Conservation (phyloP, 2,797 vertebrate species). For the Phrynocephalus forsythii region DNA sequence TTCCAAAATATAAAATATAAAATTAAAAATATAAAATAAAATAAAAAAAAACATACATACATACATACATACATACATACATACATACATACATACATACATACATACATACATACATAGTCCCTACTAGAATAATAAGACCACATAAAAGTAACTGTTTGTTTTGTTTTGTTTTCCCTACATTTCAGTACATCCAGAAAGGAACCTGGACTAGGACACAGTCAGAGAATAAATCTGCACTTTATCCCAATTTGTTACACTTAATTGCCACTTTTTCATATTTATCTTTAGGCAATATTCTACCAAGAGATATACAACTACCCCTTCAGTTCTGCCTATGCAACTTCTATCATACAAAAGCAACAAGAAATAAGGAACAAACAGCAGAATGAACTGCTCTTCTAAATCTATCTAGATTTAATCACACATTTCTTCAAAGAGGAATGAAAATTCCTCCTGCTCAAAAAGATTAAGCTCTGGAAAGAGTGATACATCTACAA, state of each 20-base stretch:
- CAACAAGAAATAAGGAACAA: neutral
- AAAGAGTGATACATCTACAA: neutral
- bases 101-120: no score
- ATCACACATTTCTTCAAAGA: neutral
- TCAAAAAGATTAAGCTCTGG: slow-evolving; percentile 5
- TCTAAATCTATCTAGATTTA: neutral
- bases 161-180: neutral
- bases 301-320: neutral
- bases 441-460: neutral
- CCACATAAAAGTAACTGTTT: neutral
- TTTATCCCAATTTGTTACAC: neutral
- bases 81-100: no score
- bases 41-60: no score
- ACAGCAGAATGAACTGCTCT: neutral
- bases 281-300: neutral
- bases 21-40: neutral
- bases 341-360: neutral
- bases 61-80: no score
- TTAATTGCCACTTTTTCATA: neutral
- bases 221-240: neutral
- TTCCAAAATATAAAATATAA: neutral
- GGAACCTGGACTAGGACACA: neutral
- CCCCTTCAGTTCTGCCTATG: neutral
- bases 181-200: neutral
- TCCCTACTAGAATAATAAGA: neutral